Conservation (phyloP, 2,797 vertebrate genomes). For the Chromis chromis region DNA sequence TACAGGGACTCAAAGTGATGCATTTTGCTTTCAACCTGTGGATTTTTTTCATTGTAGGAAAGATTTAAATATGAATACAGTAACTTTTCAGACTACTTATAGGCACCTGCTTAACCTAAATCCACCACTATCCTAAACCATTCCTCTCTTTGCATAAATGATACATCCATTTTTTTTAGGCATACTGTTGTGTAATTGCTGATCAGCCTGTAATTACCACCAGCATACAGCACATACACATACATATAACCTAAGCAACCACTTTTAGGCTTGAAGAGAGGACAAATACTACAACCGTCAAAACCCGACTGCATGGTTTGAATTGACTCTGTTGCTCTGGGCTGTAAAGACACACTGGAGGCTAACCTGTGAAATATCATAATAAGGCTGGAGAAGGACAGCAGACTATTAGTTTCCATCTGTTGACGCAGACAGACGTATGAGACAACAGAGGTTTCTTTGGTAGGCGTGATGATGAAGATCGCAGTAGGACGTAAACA, state of each 20-base stretch:
- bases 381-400: conserved; percentile 65
- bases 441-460: conserved; percentile 77
- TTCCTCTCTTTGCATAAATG: conserved; percentile 24
- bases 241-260: conserved; percentile 14
- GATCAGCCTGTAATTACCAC: conserved; percentile 7
- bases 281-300: conserved; percentile 13
- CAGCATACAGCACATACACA: background rate
- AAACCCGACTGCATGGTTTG: conserved; percentile 7
- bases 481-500: conserved; percentile 64
- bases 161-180: conserved; percentile 4
- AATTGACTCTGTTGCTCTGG: conserved; percentile 18
- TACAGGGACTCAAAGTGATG: background rate
- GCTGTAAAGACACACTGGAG: conserved; percentile 37
- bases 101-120: background rate
- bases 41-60: conserved; percentile 1
- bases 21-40: conserved; percentile 1
- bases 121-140: background rate
- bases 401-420: conserved; percentile 52
- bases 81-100: conserved; percentile 11
- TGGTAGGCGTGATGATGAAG: conserved; percentile 72
- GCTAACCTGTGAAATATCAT: conserved; percentile 48
- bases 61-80: conserved; percentile 3
- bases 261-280: conserved; percentile 11
- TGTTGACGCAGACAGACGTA: conserved; percentile 51
- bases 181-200: conserved; percentile 4